Conservation (phyloP, 2,888 invertebrate genomes). For the Volucella zonaria region DNA sequence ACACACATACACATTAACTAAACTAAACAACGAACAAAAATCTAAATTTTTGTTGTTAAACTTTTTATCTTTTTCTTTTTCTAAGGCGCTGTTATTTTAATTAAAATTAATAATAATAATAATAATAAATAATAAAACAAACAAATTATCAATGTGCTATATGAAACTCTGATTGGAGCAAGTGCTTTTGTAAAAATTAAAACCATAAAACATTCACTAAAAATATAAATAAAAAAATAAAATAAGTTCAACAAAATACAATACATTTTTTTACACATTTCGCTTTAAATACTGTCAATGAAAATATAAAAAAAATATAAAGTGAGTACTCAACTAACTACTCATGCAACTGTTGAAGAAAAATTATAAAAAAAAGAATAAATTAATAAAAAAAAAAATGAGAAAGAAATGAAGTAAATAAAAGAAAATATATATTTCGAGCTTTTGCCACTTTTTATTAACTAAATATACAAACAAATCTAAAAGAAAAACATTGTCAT, state of each 20-base stretch:
- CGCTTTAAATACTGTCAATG: conserved; percentile 64
- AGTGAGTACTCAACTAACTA: conserved; percentile 66
- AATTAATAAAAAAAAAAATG: conserved; percentile 49
- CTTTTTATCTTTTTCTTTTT: not conserved
- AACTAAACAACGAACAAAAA: conserved; percentile 68
- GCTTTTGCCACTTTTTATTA: conserved; percentile 76
- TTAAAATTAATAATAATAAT: not conserved
- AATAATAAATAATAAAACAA: conserved; percentile 9
- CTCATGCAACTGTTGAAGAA: not conserved
- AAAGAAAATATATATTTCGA: conserved; percentile 70
- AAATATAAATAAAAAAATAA: conserved; percentile 14
- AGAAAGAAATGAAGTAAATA: conserved; percentile 53
- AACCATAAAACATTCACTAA: conserved; percentile 5
- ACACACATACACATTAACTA: conserved; percentile 27
- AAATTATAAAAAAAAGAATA: conserved; percentile 39
- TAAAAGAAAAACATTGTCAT: conserved; percentile 56
- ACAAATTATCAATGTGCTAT: conserved; percentile 60
- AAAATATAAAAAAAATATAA: conserved; percentile 47
- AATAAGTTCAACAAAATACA: conserved; percentile 19
- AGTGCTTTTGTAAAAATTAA: conserved; percentile 64
- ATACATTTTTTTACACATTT: conserved; percentile 66
- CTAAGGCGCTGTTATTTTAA: conserved; percentile 39
- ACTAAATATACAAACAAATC: conserved; percentile 66
- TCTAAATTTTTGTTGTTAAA: conserved; percentile 58
- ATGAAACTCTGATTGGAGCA: conserved; percentile 44